Percentiles rank a stretch among this genome's conserved stretches.
Evolutionary conservation across 92 coral and sea anemone genomes (phyloP).

Genomic region (Actinostola sp.): DNA sequence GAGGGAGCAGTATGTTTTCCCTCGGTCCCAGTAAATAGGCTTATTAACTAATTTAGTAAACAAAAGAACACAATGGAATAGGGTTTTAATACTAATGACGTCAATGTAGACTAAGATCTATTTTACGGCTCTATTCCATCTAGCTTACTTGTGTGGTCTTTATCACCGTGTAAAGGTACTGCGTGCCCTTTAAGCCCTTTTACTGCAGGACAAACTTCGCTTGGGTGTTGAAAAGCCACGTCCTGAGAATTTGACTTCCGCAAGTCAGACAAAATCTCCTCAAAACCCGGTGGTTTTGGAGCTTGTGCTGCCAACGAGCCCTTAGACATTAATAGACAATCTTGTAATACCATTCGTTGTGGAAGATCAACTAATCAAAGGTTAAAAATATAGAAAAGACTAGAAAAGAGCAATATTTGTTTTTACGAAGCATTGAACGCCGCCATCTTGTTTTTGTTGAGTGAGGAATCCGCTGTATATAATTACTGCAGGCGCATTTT

Average conservation of each 20-base stretch:
- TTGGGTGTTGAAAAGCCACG: conserved; percentile 39
- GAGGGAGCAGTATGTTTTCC: too few relatives aligned
- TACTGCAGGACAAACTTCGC: conserved; percentile 31
- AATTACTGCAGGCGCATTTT: conserved; percentile 6
- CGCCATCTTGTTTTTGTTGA: conserved; percentile 32
- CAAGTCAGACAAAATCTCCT: conserved; percentile 33
- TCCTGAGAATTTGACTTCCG: conserved; percentile 5
- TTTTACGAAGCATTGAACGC: conserved; percentile 4
- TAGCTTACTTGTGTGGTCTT: conserved; percentile 16
- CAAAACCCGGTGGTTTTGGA: conserved; percentile 41
- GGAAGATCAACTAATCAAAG: not conserved
- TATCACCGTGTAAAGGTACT: conserved; percentile 5
- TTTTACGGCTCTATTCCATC: not conserved
- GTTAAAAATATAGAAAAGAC: not conserved
- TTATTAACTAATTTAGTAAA: too few relatives aligned
- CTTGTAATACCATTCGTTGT: conserved; percentile 1
- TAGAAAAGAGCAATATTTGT: not conserved
- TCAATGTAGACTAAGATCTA: too few relatives aligned
- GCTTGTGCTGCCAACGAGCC: conserved; percentile 4
- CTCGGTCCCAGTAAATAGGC: too few relatives aligned
- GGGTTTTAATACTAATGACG: not conserved
- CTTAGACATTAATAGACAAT: conserved; percentile 17
- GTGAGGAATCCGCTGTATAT: conserved; percentile 18
- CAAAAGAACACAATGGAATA: not conserved
- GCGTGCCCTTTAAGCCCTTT: conserved; percentile 16